Percentiles rank a stretch among this genome's conserved stretches.
These are phyloP conservation scores for Ammodytes marinus DNA, from an alignment of 2,113 vertebrate species.

Conservation along the genomic window DNA sequence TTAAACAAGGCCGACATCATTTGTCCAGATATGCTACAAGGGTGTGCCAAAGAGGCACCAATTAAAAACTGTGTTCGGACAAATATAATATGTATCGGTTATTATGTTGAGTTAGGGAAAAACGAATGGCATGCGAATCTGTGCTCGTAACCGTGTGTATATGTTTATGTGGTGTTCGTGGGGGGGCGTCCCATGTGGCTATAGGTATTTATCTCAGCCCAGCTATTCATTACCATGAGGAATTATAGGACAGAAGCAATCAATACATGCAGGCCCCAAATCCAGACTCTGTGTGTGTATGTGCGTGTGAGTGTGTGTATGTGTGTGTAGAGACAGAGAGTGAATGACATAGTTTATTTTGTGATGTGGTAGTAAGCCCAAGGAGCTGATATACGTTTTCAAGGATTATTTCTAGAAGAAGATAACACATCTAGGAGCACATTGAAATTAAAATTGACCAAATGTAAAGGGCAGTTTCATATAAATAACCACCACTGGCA, in stretches of 20 bases:
- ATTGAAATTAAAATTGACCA: neutral
- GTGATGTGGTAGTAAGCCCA: constrained; percentile 33
- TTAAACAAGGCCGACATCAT: neutral
- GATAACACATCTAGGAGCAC: neutral
- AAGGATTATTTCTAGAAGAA: constrained; percentile 44
- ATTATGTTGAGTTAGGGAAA: constrained; percentile 31
- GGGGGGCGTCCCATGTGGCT: constrained; percentile 27
- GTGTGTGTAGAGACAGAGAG: constrained; percentile 18
- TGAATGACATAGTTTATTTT: constrained; percentile 24
- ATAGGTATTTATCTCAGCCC: constrained; percentile 61
- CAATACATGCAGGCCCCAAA: constrained; percentile 46
- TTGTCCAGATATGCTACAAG: neutral
- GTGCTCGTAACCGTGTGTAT: constrained; percentile 4
- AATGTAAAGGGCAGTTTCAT: neutral
- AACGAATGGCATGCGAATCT: constrained; percentile 13
- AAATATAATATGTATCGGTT: neutral
- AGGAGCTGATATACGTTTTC: constrained; percentile 27
- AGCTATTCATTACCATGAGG: constrained; percentile 59
- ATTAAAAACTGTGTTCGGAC: neutral
- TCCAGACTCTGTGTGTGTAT: constrained; percentile 12
- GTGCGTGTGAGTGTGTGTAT: constrained; percentile 20
- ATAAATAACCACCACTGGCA: neutral
- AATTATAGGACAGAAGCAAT: constrained; percentile 62
- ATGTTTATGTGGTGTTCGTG: neutral
- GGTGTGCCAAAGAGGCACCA: neutral